Evolutionary conservation across 2,113 vertebrate species (phyloP), one percentile per base, ranked within the genome.

Genomic region (Trichomycterus rosablanca): DNA sequence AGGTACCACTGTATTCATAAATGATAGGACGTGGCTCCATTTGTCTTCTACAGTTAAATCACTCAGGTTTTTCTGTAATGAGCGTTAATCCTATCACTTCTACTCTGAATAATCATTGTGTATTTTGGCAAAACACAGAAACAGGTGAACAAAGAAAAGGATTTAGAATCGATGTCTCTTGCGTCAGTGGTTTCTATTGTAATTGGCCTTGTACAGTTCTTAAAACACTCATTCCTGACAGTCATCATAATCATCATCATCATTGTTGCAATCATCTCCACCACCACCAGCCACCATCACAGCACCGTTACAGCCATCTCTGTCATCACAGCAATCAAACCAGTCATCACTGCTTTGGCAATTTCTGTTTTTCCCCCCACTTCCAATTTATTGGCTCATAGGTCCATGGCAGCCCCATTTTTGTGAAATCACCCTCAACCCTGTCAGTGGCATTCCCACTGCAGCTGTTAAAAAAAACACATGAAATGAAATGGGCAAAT

Each of bases 61-160:
- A n/a, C n/a, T n/a, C n/a, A n/a, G n/a, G n/a, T n/a, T n/a, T n/a
- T n/a, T n/a, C n/a, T n/a, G n/a, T n/a, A n/a, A n/a, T n/a, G n/a
- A n/a, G n/a, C n/a, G n/a, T n/a, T n/a, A n/a, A n/a, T n/a, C n/a
- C n/a, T n/a, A n/a, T n/a, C n/a, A n/a, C n/a, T n/a, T n/a, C n/a
- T n/a, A n/a, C n/a, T n/a, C n/a, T n/a, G n/a, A n/a, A n/a, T 16
- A 15, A n/a, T 2, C 19, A 20, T 48, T 49, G 16, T 57, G 66
- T 40, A 43, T 49, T 68, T 62, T 55, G 34, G 37, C 43, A 45
- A 63, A 67, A 55, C n/a, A 11, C 28, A 40, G 19, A 18, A 23
- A 15, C 14, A 4, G 10, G 24, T 16, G 30, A 15, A 20, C 35
- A 32, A 26, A 43, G n/a, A 28, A 32, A 30, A 54, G 15, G 53